Conservation (phyloP, 2,888 invertebrate species). For the Liposcelis brunnea region DNA sequence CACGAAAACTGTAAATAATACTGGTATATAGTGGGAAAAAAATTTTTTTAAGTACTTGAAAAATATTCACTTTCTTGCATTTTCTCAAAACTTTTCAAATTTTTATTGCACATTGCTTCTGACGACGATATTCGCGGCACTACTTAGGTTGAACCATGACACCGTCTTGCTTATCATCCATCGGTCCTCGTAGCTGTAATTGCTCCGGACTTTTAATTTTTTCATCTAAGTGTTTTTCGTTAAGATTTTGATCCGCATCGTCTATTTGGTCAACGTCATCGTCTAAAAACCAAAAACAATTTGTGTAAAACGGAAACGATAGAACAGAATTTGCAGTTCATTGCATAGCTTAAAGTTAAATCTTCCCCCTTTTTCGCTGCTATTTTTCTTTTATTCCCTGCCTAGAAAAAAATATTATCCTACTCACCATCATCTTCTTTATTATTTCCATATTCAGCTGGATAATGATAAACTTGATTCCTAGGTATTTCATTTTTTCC, state of each 20-base stretch:
- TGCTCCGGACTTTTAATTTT: not conserved
- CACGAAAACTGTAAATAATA: too few species aligned
- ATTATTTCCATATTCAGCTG: too few species aligned
- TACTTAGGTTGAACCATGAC: slow-evolving; percentile 7
- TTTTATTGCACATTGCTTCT: too few species aligned
- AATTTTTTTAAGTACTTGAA: too few species aligned
- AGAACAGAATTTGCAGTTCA: not conserved
- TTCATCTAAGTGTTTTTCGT: not conserved
- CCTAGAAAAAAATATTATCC: too few species aligned
- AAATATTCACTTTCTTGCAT: too few species aligned
- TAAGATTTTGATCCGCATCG: not conserved
- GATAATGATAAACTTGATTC: too few species aligned
- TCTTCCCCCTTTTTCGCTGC: slow-evolving; percentile 1
- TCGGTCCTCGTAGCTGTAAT: not conserved
- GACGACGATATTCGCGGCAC: not conserved
- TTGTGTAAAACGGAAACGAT: not conserved
- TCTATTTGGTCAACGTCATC: slow-evolving; percentile 3
- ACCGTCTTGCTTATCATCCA: not conserved
- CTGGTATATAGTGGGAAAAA: too few species aligned
- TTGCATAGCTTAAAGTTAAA: not conserved
- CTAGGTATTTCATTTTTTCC: too few species aligned
- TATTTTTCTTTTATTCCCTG: too few species aligned
- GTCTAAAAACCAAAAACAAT: not conserved
- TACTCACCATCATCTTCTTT: too few species aligned
- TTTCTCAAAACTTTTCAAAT: too few species aligned